These are phyloP conservation scores for Alligator sinensis DNA, from an alignment of 2,113 vertebrate genomes.

Conservation along the genomic window DNA sequence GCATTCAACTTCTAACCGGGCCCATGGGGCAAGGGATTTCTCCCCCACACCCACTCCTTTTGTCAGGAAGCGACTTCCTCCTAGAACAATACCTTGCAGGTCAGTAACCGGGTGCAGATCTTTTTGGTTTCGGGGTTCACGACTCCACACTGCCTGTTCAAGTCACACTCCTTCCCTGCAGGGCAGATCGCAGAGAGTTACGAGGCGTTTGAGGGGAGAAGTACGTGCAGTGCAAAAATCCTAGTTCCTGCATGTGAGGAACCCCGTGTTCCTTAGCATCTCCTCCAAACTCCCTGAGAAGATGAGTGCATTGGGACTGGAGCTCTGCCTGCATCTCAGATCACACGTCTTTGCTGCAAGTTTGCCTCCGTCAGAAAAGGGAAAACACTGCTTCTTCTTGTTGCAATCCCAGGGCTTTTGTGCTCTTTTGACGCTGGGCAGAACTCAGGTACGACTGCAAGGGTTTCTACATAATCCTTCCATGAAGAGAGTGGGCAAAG, in stretches of 20 bases:
- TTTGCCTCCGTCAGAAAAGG: not conserved
- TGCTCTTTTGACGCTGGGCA: not conserved
- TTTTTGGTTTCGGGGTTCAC: conserved; percentile 93
- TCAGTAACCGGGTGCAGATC: conserved; percentile 92
- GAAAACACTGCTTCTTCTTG: not conserved
- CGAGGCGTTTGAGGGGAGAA: not conserved
- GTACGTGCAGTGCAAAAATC: not conserved
- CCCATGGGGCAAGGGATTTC: not conserved
- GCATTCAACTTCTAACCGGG: not conserved
- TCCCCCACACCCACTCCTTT: not conserved
- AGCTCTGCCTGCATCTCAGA: no score
- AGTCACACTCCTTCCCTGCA: conserved; percentile 91
- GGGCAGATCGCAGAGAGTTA: conserved; percentile 10
- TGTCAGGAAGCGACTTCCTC: not conserved
- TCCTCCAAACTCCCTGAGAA: not conserved
- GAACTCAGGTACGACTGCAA: not conserved
- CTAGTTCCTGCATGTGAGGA: no score
- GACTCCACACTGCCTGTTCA: conserved; percentile 94
- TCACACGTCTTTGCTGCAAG: accelerated
- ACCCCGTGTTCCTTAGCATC: not conserved
- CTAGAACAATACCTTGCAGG: conserved; percentile 89
- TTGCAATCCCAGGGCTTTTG: not conserved
- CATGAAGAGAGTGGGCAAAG: not conserved
- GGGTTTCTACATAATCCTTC: not conserved
- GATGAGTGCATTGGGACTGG: not conserved